Evolutionary conservation across 2,113 vertebrate species (phyloP).

Genomic region (Pterocles burchelli): DNA sequence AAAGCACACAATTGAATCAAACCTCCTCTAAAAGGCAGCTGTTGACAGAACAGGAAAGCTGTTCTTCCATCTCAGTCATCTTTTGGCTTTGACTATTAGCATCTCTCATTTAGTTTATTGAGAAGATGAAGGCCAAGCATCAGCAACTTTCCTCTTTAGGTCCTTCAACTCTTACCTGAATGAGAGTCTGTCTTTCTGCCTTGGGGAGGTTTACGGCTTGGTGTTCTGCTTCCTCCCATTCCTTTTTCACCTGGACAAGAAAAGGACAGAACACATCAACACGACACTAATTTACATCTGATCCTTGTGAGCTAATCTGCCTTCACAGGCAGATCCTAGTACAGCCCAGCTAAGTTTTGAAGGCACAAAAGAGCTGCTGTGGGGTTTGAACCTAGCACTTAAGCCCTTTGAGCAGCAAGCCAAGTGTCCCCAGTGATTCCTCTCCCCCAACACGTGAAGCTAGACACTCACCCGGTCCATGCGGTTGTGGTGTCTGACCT

Average conservation of each 20-base stretch:
- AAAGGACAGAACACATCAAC: background rate
- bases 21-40: background rate
- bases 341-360: background rate
- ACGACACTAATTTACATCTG: background rate
- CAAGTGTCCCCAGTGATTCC: background rate
- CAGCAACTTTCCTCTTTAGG: background rate
- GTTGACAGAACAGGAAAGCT: background rate
- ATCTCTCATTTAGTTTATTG: background rate
- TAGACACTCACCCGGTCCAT: slow-evolving; percentile 88
- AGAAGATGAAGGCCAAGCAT: background rate
- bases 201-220: slow-evolving; percentile 96
- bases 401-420: background rate
- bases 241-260: slow-evolving; percentile 88
- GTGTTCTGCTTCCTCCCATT: slow-evolving; percentile 96
- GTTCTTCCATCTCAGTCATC: background rate
- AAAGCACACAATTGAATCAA: background rate
- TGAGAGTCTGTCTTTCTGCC: slow-evolving; percentile 92
- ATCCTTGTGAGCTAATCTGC: background rate
- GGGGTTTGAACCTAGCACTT: background rate
- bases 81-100: background rate
- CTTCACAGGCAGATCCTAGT: background rate
- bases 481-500: slow-evolving; percentile 92
- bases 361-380: background rate
- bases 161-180: slow-evolving; percentile 82
- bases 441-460: background rate